phyloP scores from a whole-genome alignment of 2,113 vertebrate genomes.

The Desmodus rotundus region DNA sequence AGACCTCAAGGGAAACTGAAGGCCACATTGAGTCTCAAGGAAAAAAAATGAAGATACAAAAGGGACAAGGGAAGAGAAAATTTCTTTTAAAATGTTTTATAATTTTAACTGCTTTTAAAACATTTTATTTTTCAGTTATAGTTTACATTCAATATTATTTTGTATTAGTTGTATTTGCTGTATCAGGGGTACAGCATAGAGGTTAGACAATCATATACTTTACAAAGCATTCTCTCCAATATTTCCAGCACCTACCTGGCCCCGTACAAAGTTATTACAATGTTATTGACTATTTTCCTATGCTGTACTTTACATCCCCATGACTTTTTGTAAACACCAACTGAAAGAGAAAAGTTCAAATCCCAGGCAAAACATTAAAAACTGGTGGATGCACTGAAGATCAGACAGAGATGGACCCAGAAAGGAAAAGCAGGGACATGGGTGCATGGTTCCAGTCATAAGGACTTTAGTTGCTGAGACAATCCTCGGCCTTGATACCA shows the following conservation, averaged over 20 bases:
- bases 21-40: not conserved
- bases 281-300: not conserved
- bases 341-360: not conserved
- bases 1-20: not conserved
- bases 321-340: not conserved
- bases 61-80: not conserved
- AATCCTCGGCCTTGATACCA: not conserved
- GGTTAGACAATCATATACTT: not conserved
- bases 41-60: not conserved
- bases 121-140: not conserved
- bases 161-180: too few relatives aligned
- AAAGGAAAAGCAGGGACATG: not conserved
- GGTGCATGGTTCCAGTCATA: rapidly evolving
- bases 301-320: not conserved
- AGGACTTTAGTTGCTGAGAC: not conserved
- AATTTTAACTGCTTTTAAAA: not conserved
- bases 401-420: not conserved
- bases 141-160: not conserved
- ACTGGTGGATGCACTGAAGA: not conserved
- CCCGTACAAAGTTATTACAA: not conserved
- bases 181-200: not conserved
- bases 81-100: not conserved
- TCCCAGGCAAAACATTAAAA: not conserved
- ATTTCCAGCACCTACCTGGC: not conserved
- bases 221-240: not conserved